Evolutionary conservation across 1,140 invertebrate species (phyloP).

Genomic region (Cydia fagiglandana): DNA sequence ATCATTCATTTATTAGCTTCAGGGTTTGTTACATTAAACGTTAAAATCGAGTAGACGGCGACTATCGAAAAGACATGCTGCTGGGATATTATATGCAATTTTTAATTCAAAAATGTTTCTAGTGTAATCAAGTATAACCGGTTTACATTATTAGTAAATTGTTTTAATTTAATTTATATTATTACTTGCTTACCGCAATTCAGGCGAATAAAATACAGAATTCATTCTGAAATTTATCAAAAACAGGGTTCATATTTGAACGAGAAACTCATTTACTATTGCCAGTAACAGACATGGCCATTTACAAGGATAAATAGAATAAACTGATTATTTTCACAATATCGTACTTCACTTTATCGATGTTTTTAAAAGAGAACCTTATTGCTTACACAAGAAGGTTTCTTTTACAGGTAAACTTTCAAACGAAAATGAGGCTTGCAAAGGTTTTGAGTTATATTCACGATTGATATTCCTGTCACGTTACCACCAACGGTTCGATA

Average conservation of each 20-base stretch:
- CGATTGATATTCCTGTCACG: conserved; percentile 20
- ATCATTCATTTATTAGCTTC: too few species aligned
- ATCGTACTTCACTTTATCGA: neutral
- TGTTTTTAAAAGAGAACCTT: neutral
- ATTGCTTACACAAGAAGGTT: neutral
- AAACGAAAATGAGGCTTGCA: neutral
- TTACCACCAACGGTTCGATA: conserved; percentile 4
- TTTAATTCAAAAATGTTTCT: too few species aligned
- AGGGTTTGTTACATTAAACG: too few species aligned
- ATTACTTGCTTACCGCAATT: neutral
- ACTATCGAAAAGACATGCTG: too few species aligned
- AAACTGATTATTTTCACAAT: neutral
- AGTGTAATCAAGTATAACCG: too few species aligned
- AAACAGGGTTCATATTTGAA: neutral
- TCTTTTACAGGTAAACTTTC: neutral
- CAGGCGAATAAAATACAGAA: neutral
- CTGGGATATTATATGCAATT: too few species aligned
- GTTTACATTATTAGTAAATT: too few species aligned
- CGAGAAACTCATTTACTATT: conserved; percentile 22
- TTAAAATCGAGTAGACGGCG: too few species aligned
- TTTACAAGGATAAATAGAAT: conserved; percentile 27
- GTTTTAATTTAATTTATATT: neutral
- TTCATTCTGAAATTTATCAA: neutral
- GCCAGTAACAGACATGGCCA: conserved; percentile 25
- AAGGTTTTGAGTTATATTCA: neutral